These are phyloP conservation scores for Calameuta pallipes DNA, from an alignment of 2,888 invertebrate species.

Conservation along the genomic window DNA sequence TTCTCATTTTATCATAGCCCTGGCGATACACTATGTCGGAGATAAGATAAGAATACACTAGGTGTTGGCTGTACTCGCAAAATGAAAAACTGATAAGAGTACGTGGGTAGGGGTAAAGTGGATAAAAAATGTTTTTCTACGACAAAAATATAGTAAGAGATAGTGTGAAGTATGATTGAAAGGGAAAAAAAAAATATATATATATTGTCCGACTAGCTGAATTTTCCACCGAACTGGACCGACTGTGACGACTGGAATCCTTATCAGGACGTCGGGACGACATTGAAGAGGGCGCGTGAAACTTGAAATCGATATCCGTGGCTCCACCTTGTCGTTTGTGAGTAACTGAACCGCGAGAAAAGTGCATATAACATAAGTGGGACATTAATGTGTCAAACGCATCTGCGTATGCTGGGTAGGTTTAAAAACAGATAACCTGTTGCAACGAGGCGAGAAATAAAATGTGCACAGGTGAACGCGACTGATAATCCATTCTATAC, in stretches of 20 bases:
- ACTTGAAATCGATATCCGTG: slow-evolving; percentile 1
- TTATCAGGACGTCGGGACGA: not conserved
- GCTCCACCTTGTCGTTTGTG: not conserved
- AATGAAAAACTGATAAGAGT: slow-evolving; percentile 5
- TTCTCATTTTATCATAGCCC: not conserved
- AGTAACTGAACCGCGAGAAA: not conserved
- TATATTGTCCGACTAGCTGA: not conserved
- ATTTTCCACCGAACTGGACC: not conserved
- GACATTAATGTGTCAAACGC: not conserved
- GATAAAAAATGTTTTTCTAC: slow-evolving; percentile 20
- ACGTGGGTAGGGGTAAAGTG: slow-evolving; percentile 11
- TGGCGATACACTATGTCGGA: not conserved
- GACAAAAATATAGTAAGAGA: not conserved
- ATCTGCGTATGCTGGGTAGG: not conserved
- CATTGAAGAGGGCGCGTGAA: not conserved
- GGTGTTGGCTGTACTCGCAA: not conserved
- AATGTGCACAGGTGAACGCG: not conserved
- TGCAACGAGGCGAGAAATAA: not conserved
- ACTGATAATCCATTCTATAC: not conserved
- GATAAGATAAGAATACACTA: not conserved
- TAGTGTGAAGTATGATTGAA: not conserved
- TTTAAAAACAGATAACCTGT: not conserved
- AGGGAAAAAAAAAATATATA: not conserved
- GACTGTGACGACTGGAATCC: not conserved
- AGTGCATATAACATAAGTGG: not conserved